Base-by-base conservation (phyloP, 1,140 invertebrate species). In the Aphis gossypii region DNA sequence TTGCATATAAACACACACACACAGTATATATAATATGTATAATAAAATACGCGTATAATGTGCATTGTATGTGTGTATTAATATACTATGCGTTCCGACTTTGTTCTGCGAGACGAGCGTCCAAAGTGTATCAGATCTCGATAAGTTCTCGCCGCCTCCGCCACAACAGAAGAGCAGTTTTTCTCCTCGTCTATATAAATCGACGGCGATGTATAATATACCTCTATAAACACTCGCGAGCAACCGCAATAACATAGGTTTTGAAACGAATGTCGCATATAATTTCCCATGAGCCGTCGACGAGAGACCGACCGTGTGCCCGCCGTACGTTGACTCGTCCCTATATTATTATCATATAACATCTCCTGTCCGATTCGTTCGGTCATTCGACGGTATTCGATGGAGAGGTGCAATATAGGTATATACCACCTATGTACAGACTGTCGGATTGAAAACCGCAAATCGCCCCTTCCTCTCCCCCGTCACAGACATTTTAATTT, bases 111-210 rank as follows among this genome's bases (percentile, higher is more conserved):
- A 18, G 84, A 87, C 44, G 84, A 18, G 46, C 30, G 86, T 48
- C 86, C 20, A 18, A 88, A 88, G 86, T 88, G 86, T 88, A 88
- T 88, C 86, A 35, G 86, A 88, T 88, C 46, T 88, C 86, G 46
- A 88, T 88, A 48, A 35, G 46, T 88, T 51, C 20, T 48, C 46
- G 18, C 60, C 30, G 60, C 60, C 60, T n/a, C 30, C 30, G 30
- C 38, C 44, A 46, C 41, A 6, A 51, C 11, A 21, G 6, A 41
- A 9, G 44, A 18, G 38, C 38, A 41, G 30, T 51, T 51, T 51
- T 51, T 18, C 48, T 51, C 14, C 18, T 11, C 38, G 83, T 14
- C 9, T n/a, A 68, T n/a, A 68, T 3, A 68, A n/a, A 38, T 25
- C 23, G 41, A 30, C 41, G 23, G 25, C 84, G 41, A 84, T 35